A percentile compares a stretch with the other conserved stretches of the same genome.
phyloP scores from a whole-genome alignment of 2,113 vertebrate genomes.

The Corvus cornix region DNA sequence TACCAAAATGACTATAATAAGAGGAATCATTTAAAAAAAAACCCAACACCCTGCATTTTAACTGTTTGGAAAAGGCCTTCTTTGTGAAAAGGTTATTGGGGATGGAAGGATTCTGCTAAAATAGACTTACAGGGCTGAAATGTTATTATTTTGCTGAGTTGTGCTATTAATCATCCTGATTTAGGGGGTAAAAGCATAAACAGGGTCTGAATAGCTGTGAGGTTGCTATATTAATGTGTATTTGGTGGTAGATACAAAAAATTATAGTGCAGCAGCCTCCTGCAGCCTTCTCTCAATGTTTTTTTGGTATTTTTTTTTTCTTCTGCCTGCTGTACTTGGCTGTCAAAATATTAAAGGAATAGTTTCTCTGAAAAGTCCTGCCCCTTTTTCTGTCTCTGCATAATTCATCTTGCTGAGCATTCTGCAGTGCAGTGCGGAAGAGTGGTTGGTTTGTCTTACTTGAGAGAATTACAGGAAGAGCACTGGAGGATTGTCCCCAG shows the following conservation, averaged over 20 bases:
- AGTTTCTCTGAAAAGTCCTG: background rate
- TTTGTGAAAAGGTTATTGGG: background rate
- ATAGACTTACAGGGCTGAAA: background rate
- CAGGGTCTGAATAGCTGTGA: background rate
- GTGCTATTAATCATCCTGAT: background rate
- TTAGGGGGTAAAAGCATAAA: background rate
- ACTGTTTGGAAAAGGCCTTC: background rate
- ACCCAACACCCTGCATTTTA: background rate
- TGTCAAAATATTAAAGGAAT: background rate
- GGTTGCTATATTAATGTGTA: background rate
- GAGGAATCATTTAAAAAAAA: background rate
- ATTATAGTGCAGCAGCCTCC: background rate
- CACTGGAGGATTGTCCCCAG: background rate
- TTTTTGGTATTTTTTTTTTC: background rate
- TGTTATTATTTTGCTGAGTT: background rate
- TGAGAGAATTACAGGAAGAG: background rate
- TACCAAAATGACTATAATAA: background rate
- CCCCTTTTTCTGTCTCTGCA: background rate
- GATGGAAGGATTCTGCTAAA: background rate
- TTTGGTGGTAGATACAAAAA: background rate
- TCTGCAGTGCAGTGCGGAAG: fast-evolving
- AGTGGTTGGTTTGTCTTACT: background rate
- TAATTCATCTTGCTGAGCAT: background rate
- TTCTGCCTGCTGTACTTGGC: background rate
- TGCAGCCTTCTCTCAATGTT: background rate